These are phyloP conservation scores for Eupithecia inturbata DNA, from an alignment of 2,888 invertebrate genomes.

Conservation along the genomic window DNA sequence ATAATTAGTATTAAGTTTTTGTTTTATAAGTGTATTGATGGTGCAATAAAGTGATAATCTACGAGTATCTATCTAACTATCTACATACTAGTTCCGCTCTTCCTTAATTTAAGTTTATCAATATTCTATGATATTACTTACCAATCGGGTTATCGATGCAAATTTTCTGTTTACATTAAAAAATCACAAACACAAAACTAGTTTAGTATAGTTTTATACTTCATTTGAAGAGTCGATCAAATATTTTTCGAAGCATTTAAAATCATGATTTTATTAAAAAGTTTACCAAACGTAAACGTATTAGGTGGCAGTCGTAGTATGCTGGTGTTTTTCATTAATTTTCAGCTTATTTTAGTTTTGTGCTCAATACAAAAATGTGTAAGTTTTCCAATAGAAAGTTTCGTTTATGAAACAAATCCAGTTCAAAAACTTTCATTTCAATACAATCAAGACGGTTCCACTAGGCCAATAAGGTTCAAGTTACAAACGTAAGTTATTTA, in stretches of 20 bases:
- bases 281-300: background rate
- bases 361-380: background rate
- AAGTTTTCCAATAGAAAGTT: conserved; percentile 24
- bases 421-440: conserved; percentile 20
- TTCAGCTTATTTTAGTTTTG: conserved; percentile 12
- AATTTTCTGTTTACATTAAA: conserved; percentile 6
- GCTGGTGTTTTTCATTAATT: background rate
- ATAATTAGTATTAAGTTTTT: too few relatives aligned
- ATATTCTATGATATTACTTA: background rate
- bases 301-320: background rate
- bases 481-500: conserved; percentile 26
- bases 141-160: conserved; percentile 1
- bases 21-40: too few relatives aligned
- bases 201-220: conserved; percentile 6
- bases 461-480: conserved; percentile 23
- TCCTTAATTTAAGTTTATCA: background rate
- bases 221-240: background rate
- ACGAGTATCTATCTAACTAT: too few relatives aligned
- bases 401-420: conserved; percentile 25
- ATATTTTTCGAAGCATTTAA: background rate
- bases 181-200: background rate
- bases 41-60: too few relatives aligned
- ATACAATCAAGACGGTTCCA: conserved; percentile 18
- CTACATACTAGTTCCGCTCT: too few relatives aligned
- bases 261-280: background rate